Evolutionary conservation across 2,797 vertebrate species (phyloP).

Genomic region (Leptodactylus fallax): DNA sequence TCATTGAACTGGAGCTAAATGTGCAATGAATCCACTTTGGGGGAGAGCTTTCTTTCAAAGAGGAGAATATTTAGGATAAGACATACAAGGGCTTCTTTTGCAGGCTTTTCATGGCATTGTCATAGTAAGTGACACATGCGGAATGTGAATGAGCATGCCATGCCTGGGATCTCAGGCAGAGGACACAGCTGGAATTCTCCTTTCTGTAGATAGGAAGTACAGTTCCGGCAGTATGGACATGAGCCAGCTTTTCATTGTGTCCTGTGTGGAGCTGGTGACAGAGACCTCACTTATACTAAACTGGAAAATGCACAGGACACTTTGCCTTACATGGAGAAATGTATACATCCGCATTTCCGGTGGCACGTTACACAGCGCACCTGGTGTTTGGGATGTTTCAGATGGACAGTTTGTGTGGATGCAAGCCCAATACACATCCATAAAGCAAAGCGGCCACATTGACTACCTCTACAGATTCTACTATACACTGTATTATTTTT

Average conservation of each 20-base stretch:
- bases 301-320: conserved; percentile 17
- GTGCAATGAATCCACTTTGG: background rate
- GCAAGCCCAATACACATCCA: background rate
- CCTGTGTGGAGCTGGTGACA: conserved; percentile 46
- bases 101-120: conserved; percentile 27
- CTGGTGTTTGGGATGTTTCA: background rate
- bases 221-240: conserved; percentile 48
- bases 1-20: background rate
- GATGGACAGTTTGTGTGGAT: background rate
- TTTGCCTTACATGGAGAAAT: conserved; percentile 2
- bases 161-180: conserved; percentile 30
- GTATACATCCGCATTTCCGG: conserved; percentile 27
- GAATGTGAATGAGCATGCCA: conserved; percentile 29
- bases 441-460: background rate
- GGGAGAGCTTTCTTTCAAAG: background rate
- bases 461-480: too few relatives aligned
- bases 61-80: background rate
- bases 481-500: too few relatives aligned
- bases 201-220: conserved; percentile 49
- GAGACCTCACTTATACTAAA: conserved; percentile 44
- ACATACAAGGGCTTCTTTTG: conserved; percentile 15
- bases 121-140: conserved; percentile 11
- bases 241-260: conserved; percentile 47
- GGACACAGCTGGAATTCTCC: conserved; percentile 57
- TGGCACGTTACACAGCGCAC: background rate